Evolutionary conservation across 1,140 invertebrate genomes (phyloP).

Genomic region (Ips nitidus): DNA sequence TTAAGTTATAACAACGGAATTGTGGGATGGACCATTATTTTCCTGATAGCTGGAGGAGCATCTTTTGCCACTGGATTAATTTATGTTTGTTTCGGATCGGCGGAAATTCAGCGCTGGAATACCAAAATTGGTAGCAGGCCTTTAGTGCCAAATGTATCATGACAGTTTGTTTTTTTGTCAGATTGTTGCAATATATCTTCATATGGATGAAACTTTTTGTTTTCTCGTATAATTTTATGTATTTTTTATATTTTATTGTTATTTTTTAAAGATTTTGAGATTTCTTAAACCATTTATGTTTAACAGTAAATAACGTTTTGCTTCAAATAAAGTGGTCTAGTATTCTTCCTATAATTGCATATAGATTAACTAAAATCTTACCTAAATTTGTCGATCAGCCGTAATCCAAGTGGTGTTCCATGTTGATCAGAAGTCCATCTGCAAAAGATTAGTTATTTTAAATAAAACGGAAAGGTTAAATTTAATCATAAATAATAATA

Average conservation of each 20-base stretch:
- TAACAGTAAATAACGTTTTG: too few species aligned
- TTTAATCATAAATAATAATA: too few species aligned
- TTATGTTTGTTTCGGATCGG: constrained; percentile 18
- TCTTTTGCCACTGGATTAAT: constrained; percentile 10
- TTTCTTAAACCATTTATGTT: too few species aligned
- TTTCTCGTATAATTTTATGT: too few species aligned
- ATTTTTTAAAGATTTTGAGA: too few species aligned
- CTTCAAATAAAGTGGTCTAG: too few species aligned
- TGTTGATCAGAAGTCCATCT: constrained; percentile 15
- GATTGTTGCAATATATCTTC: too few species aligned
- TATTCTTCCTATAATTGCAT: too few species aligned
- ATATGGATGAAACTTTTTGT: too few species aligned
- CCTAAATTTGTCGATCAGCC: constrained; percentile 8
- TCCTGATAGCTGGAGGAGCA: constrained; percentile 10
- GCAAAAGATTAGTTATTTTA: constrained; percentile 4
- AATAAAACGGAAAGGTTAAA: constrained; percentile 1
- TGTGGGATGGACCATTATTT: constrained; percentile 15
- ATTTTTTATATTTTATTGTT: too few species aligned
- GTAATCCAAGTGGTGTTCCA: constrained; percentile 16
- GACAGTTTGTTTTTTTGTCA: too few species aligned
- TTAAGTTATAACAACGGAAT: constrained; percentile 1
- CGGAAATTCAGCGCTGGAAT: constrained; percentile 24
- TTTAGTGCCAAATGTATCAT: too few species aligned
- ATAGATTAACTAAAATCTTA: neutral
- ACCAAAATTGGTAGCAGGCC: neutral